Conservation (phyloP, 2,113 vertebrate genomes). For the Paratilapia polleni region DNA sequence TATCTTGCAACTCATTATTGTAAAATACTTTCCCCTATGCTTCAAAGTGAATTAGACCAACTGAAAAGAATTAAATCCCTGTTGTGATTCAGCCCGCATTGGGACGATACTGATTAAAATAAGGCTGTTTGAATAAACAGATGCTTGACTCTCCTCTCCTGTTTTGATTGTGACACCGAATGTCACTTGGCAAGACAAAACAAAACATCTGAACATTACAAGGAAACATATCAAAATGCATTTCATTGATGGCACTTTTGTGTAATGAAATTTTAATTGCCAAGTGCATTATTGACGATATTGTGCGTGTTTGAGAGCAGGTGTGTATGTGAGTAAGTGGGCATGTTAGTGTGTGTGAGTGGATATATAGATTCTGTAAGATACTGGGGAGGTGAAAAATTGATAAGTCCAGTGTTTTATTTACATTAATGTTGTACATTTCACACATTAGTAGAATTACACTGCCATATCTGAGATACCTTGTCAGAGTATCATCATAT, state of each 20-base stretch:
- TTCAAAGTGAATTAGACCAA: conserved; percentile 14
- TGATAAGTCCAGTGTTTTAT: conserved; percentile 46
- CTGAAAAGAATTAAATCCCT: conserved; percentile 1
- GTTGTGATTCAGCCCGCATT: conserved; percentile 19
- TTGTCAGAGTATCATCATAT: conserved; percentile 50
- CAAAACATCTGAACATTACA: background rate
- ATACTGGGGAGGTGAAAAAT: conserved; percentile 24
- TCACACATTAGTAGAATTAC: conserved; percentile 48
- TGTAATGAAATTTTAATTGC: conserved; percentile 44
- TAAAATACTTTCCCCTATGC: background rate
- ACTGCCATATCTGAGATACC: conserved; percentile 53
- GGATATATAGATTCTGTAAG: conserved; percentile 38
- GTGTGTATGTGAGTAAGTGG: conserved; percentile 5
- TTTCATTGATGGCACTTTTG: conserved; percentile 39
- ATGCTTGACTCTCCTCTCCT: background rate
- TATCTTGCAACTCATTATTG: conserved; percentile 27
- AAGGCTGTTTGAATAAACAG: conserved; percentile 24
- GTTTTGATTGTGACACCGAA: conserved; percentile 4
- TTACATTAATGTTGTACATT: conserved; percentile 62
- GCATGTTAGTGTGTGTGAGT: conserved; percentile 16
- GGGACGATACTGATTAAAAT: background rate
- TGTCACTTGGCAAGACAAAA: background rate
- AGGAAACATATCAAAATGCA: background rate
- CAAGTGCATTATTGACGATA: conserved; percentile 48
- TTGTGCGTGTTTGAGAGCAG: conserved; percentile 32